Base-by-base conservation (phyloP, 2,113 vertebrate species). In the Meleagris gallopavo region DNA sequence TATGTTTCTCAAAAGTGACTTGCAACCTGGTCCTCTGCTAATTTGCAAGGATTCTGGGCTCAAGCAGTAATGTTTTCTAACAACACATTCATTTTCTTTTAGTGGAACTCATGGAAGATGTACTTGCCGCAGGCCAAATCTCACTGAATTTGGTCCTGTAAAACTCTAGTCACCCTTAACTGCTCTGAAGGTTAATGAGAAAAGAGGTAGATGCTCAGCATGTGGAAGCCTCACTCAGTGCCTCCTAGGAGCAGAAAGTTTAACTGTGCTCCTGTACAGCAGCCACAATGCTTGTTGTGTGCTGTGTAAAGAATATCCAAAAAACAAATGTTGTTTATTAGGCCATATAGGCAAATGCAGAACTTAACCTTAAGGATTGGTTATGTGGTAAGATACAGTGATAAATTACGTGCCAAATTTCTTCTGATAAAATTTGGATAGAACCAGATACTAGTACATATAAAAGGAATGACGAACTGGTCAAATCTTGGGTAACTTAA, bases 61-160 rank as follows among this genome's bases (percentile, higher is more conserved):
- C 20, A 87, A 19, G 24, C 25, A 19, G 3, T n/a, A 55, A 72
- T 3, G 2, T 52, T 94, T 77, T 67, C 30, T 46, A 80, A 55
- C 0, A 9, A 34, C 25, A 66, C 6, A 8, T 6, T 62, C 1
- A 29, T 54, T 92, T 77, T 32, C 16, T 60, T 90, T 71, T 65
- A 45, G 13, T n/a, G 40, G 55, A 62, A 70, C 9, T 48, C 0
- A 0, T 41, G 13, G 24, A 70, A 83, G 20, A 69, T 60, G n/a
- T n/a, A 81, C 40, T 15, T 10, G 17, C 17, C 58, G 18, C 52
- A 67, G 30, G 43, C 29, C n/a, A 82, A 89, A 77, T 77, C 9
- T 17, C 79, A 22, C 32, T 69, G 52, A 65, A 70, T 60, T 82
- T 19, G 76, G 52, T 52, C 43, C 50, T 2, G 1, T 64, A 92